Conservation (phyloP, 2,797 vertebrate species). For the Paratrypauchen microcephalus region DNA sequence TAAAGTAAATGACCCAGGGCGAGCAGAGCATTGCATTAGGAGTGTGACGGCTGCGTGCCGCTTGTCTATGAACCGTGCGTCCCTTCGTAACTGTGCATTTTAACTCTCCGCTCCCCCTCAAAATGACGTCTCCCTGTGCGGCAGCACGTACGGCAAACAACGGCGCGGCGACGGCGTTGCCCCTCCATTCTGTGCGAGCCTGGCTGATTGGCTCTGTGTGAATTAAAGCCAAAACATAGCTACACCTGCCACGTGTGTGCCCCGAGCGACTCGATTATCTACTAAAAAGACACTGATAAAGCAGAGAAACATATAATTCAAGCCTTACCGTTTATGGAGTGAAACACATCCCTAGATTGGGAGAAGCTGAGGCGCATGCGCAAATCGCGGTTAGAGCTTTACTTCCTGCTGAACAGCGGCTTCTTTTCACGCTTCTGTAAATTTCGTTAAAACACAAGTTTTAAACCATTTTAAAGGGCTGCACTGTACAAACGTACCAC, state of each 20-base stretch:
- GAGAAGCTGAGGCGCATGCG: slow-evolving; percentile 75
- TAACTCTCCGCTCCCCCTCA: slow-evolving; percentile 76
- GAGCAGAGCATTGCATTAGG: slow-evolving; percentile 49
- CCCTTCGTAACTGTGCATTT: slow-evolving; percentile 73
- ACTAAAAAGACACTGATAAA: background rate
- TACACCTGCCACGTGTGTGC: background rate
- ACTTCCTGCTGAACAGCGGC: slow-evolving; percentile 75
- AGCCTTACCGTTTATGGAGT: slow-evolving; percentile 77
- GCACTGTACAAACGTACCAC: background rate
- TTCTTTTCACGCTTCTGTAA: slow-evolving; percentile 37
- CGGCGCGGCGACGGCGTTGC: slow-evolving; percentile 73
- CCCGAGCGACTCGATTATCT: background rate
- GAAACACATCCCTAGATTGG: slow-evolving; percentile 73
- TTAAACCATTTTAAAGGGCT: no score
- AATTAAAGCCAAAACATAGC: background rate
- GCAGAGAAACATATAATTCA: slow-evolving; percentile 10
- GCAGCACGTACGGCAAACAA: slow-evolving; percentile 81
- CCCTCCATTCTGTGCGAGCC: slow-evolving; percentile 69
- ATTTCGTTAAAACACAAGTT: slow-evolving; percentile 1
- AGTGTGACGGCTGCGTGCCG: slow-evolving; percentile 70
- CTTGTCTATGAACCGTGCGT: slow-evolving; percentile 72
- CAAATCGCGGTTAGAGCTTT: slow-evolving; percentile 32
- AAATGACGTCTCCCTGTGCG: slow-evolving; percentile 84
- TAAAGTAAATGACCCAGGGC: slow-evolving; percentile 20
- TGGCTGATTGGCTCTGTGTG: slow-evolving; percentile 38